Evolutionary conservation across 2,888 invertebrate species (phyloP).

Genomic region (Rhagonycha fulva): DNA sequence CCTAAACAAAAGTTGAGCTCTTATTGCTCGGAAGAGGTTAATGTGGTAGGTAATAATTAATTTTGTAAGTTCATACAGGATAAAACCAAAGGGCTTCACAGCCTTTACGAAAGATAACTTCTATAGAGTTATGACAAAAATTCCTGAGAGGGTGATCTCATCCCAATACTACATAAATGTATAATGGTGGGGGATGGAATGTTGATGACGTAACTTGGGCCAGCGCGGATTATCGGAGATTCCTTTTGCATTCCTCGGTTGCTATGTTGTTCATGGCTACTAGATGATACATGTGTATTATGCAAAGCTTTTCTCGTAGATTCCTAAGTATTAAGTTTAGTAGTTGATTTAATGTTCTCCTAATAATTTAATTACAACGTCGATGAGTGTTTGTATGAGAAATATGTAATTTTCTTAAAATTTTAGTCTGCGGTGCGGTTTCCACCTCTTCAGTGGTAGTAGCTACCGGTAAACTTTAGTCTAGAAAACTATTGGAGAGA

Average conservation of each 20-base stretch:
- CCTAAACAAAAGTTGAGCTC: background rate
- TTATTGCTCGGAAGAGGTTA: background rate
- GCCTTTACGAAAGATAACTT: constrained; percentile 20
- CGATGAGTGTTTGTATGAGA: background rate
- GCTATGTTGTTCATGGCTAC: constrained; percentile 42
- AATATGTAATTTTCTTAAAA: background rate
- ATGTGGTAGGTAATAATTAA: background rate
- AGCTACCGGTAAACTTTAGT: background rate
- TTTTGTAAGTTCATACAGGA: background rate
- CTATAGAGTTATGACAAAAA: constrained; percentile 31
- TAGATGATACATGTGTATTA: constrained; percentile 49
- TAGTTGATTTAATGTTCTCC: constrained; percentile 22
- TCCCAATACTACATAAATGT: constrained; percentile 25
- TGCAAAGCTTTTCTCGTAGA: constrained; percentile 37
- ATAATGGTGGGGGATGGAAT: constrained; percentile 40
- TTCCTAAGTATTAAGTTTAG: constrained; percentile 32
- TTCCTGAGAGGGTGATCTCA: constrained; percentile 24
- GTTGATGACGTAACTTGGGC: constrained; percentile 49
- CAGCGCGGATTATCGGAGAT: constrained; percentile 51
- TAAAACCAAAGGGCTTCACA: constrained; percentile 15
- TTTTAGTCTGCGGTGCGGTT: background rate
- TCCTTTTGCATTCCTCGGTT: constrained; percentile 46
- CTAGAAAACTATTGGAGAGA: background rate
- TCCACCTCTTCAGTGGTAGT: background rate
- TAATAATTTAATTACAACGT: constrained; percentile 12